Evolutionary conservation across 1,140 invertebrate genomes (phyloP).

Genomic region (Drosophila navojoa): DNA sequence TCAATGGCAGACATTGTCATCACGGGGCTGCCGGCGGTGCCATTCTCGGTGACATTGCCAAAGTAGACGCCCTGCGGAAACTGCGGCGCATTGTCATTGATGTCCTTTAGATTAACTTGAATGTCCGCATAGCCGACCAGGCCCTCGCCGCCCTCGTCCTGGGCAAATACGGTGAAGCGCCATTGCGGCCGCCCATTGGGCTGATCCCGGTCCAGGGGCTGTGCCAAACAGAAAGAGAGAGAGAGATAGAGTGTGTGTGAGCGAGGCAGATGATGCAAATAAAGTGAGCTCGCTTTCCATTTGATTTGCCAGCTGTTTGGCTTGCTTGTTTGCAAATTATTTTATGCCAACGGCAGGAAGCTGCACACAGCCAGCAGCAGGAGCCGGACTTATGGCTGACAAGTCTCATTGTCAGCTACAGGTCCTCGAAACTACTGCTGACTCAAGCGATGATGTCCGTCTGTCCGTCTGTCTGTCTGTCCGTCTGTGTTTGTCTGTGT

Average conservation of each 20-base stretch:
- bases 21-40: conserved; percentile 87
- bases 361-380: conserved; percentile 13
- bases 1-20: conserved; percentile 90
- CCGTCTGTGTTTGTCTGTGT: not conserved
- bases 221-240: conserved; percentile 9
- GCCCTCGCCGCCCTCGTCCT: conserved; percentile 88
- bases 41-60: conserved; percentile 88
- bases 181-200: conserved; percentile 89
- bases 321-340: conserved; percentile 75
- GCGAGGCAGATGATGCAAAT: not conserved
- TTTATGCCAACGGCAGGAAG: conserved; percentile 62
- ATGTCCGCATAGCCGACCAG: conserved; percentile 90
- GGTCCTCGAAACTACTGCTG: conserved; percentile 17
- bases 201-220: conserved; percentile 89
- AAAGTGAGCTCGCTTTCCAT: conserved; percentile 22
- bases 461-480: not conserved
- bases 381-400: conserved; percentile 6
- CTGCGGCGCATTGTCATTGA: conserved; percentile 91
- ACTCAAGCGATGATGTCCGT: not conserved
- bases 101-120: conserved; percentile 89
- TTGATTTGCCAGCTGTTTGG: conserved; percentile 57
- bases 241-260: not conserved
- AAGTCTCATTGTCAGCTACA: conserved; percentile 43
- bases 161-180: conserved; percentile 90
- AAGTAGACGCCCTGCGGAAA: conserved; percentile 88